Evolutionary conservation across 2,113 vertebrate genomes (phyloP).

Genomic region (Tupaia tana): DNA sequence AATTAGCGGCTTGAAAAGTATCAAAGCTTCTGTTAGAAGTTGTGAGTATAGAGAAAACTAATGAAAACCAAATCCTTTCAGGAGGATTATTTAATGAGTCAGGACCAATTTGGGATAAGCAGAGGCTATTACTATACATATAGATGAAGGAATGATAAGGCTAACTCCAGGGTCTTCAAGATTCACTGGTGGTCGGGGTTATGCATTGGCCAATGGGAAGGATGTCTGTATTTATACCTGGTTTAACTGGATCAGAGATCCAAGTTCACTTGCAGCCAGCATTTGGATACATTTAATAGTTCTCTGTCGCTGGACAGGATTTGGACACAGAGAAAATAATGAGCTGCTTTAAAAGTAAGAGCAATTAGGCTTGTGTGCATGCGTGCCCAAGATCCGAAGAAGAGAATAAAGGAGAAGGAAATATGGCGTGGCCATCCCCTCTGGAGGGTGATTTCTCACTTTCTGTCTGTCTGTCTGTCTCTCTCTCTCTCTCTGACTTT

Average conservation of each 20-base stretch:
- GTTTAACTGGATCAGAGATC: not conserved
- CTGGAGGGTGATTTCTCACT: too few species aligned
- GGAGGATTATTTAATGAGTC: not conserved
- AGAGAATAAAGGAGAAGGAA: too few species aligned
- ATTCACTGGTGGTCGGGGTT: not conserved
- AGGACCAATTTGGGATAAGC: not conserved
- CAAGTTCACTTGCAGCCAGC: not conserved
- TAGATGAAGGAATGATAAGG: not conserved
- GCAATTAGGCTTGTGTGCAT: not conserved
- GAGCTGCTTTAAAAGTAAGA: not conserved
- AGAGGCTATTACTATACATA: not conserved
- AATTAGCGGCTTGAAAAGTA: not conserved
- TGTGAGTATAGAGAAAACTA: not conserved
- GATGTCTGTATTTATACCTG: not conserved
- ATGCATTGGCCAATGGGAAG: fast-evolving
- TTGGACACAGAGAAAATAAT: not conserved
- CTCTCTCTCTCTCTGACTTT: too few species aligned
- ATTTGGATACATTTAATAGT: not conserved
- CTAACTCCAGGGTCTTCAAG: not conserved
- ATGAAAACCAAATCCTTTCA: not conserved
- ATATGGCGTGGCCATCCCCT: too few species aligned
- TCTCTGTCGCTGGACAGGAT: not conserved
- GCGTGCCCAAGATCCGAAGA: too few species aligned
- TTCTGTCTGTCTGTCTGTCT: too few species aligned
- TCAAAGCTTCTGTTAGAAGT: not conserved